Evolutionary conservation across 2,888 invertebrate species (phyloP), one percentile per base, ranked within the genome.

Genomic region (Mayetiola destructor): DNA sequence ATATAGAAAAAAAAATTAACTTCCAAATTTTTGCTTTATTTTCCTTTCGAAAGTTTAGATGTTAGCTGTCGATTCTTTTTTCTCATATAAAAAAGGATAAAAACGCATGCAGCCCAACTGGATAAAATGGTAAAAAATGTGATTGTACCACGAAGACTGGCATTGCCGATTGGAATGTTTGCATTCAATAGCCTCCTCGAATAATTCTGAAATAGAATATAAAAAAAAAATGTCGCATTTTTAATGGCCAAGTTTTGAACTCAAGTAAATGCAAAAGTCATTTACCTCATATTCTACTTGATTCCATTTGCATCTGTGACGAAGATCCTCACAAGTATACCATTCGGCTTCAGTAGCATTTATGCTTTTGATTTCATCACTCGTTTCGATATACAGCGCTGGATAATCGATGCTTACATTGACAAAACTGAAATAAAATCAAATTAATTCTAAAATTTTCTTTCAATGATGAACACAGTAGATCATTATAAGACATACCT

Each of bases 141-240:
- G 8, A 57, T 32, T 10, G 32, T 36, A 9, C 29, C 27, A 16
- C 42, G 20, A 1, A 52, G 23, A 16, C 29, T 10, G 5, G 21
- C 48, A 52, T 52, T 52, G 29, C 57, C 57, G 21, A 52, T 57
- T 1, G 57, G 57, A 35, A 57, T 52, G 18, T n/a, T 16, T 9
- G 48, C 30, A 56, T 9, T 40, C 12, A 56, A 12, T 14, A 40
- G 29, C 12, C 16, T 56, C 1, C 37, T 37, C 10, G 37, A 39
- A 4, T 21, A 56, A 10, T 56, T 36, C 29, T 56, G 27, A 39
- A 16, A 36, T 36, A 4, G 20, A 39, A 39, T 16, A 39, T n/a
- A n/a, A n/a, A n/a, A 39, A 39, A 39, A 39, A 3, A 39, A 39
- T 18, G 16, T 6, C 10, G 36, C 8, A 10, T 36, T 40, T 27